Percentiles rank a stretch among this genome's conserved stretches.
Conservation (phyloP, 2,888 invertebrate species). For the Conomelus anceps region DNA sequence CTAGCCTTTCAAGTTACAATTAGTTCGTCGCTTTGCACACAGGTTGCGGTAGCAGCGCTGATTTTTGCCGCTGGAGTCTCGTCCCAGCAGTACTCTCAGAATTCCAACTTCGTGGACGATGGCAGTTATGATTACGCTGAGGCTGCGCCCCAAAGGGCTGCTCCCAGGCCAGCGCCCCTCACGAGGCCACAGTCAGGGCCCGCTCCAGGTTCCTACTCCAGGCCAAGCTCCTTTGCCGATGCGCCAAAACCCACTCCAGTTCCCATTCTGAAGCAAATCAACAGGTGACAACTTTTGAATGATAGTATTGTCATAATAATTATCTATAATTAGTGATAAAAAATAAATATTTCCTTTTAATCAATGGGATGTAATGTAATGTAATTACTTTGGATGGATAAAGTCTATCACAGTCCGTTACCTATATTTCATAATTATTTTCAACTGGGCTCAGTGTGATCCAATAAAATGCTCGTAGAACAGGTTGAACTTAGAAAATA, state of each 20-base stretch:
- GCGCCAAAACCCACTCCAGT: conserved; percentile 55
- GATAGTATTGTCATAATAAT: no score
- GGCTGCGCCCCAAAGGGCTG: conserved; percentile 18
- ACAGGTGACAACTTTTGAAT: conserved; percentile 53
- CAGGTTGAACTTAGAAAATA: no score
- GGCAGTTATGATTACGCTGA: conserved; percentile 29
- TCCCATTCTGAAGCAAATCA: conserved; percentile 79
- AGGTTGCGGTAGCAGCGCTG: conserved; percentile 25
- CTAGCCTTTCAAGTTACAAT: not conserved
- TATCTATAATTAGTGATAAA: no score
- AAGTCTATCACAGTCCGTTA: no score
- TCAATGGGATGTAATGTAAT: no score
- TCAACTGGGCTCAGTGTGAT: no score
- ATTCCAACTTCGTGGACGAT: conserved; percentile 30
- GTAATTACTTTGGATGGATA: no score
- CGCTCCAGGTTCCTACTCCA: conserved; percentile 14
- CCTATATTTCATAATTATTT: no score
- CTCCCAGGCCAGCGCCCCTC: conserved; percentile 17
- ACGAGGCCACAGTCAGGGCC: conserved; percentile 25
- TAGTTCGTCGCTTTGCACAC: not conserved
- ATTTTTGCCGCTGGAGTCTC: conserved; percentile 22
- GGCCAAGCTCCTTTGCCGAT: conserved; percentile 23
- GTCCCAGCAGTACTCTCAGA: conserved; percentile 20
- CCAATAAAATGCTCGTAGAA: no score
- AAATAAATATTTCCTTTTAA: no score